These are phyloP conservation scores for Coecobrya sp. DNA, from an alignment of 2,888 invertebrate species.

Conservation along the genomic window DNA sequence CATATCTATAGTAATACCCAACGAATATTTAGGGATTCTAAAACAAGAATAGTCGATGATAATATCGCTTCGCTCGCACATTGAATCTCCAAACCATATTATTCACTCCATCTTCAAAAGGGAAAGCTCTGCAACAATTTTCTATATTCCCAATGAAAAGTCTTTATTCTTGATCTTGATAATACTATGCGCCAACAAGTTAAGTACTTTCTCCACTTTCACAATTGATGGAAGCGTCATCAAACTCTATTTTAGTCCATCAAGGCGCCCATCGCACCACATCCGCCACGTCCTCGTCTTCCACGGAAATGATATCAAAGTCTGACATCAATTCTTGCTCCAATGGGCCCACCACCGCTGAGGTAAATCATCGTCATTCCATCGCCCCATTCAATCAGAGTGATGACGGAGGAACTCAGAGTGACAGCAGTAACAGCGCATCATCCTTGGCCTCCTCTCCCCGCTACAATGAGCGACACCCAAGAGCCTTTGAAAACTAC, in stretches of 20 bases:
- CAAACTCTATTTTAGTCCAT: conserved; percentile 33
- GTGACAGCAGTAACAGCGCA: conserved; percentile 72
- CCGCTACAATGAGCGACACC: conserved; percentile 73
- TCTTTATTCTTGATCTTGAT: not conserved
- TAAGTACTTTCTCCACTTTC: conserved; percentile 6
- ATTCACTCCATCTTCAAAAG: too few relatives aligned
- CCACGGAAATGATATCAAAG: conserved; percentile 60
- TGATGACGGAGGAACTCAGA: conserved; percentile 73
- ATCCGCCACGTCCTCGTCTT: conserved; percentile 25
- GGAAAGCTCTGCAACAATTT: too few relatives aligned
- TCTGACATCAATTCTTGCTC: conserved; percentile 36
- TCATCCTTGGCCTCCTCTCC: conserved; percentile 76
- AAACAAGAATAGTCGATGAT: too few relatives aligned
- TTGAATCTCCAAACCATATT: too few relatives aligned
- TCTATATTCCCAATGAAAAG: not conserved
- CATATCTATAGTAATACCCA: too few relatives aligned
- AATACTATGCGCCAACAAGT: not conserved
- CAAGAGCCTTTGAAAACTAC: conserved; percentile 30
- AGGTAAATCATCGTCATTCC: conserved; percentile 41
- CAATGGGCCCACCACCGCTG: conserved; percentile 16
- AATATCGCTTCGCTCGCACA: too few relatives aligned
- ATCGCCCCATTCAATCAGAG: conserved; percentile 46
- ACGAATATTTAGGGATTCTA: too few relatives aligned
- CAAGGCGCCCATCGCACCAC: conserved; percentile 45
- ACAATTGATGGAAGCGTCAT: conserved; percentile 7